phyloP scores from a whole-genome alignment of 2,888 invertebrate genomes.

The Lepidochitona cinerea region DNA sequence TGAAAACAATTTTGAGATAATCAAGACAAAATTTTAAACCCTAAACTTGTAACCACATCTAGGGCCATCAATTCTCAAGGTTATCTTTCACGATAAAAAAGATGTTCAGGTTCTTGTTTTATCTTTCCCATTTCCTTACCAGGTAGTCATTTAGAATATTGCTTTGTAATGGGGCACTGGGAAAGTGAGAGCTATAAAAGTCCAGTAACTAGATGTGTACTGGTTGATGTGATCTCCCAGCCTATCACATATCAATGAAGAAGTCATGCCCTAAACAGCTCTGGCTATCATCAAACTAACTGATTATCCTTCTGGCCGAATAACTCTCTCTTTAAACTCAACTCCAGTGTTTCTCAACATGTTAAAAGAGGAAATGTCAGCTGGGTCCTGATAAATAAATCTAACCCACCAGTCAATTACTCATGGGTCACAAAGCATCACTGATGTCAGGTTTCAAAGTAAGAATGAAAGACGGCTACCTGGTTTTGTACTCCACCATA shows the following conservation, averaged over 20 bases:
- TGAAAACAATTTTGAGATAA: too few relatives aligned
- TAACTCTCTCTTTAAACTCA: background rate
- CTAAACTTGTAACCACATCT: too few relatives aligned
- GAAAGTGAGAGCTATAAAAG: background rate
- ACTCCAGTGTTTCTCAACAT: too few relatives aligned
- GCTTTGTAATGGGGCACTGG: background rate
- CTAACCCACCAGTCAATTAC: too few relatives aligned
- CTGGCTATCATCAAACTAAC: background rate
- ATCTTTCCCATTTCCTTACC: background rate
- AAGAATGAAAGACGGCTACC: too few relatives aligned
- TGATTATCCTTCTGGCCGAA: background rate
- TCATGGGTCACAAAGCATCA: too few relatives aligned
- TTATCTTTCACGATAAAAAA: background rate
- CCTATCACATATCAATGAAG: background rate
- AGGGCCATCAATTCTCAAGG: too few relatives aligned
- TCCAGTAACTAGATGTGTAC: background rate
- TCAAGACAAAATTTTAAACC: too few relatives aligned
- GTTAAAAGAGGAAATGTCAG: too few relatives aligned
- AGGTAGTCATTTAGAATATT: background rate
- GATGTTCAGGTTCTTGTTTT: background rate
- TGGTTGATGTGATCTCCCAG: background rate
- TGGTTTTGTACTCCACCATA: too few relatives aligned
- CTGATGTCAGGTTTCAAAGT: too few relatives aligned
- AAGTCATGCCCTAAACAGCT: background rate
- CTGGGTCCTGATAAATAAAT: too few relatives aligned